phyloP scores from a whole-genome alignment of 2,888 invertebrate genomes.

The Phorcus lineatus region DNA sequence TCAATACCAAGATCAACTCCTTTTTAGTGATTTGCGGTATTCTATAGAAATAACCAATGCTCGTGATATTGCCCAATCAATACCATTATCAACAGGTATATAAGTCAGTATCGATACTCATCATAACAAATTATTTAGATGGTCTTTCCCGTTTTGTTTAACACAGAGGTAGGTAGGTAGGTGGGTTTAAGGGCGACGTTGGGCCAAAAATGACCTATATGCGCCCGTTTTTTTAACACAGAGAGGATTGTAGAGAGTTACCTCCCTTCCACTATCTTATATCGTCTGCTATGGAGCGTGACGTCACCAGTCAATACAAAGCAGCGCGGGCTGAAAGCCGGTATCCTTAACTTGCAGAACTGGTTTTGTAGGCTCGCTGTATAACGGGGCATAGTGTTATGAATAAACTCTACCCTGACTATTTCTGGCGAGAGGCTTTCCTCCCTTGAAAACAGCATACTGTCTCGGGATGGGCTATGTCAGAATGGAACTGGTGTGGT shows the following conservation, averaged over 20 bases:
- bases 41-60: too few species aligned
- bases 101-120: too few species aligned
- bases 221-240: not conserved
- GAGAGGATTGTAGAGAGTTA: not conserved
- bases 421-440: conserved; percentile 21
- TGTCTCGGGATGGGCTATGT: conserved; percentile 14
- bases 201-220: too few species aligned
- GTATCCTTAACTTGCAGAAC: conserved; percentile 14
- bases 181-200: too few species aligned
- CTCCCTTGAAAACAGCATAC: conserved; percentile 5
- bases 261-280: not conserved
- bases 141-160: too few species aligned
- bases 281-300: conserved; percentile 12
- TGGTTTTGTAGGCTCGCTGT: conserved; percentile 14
- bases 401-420: conserved; percentile 5
- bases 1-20: too few species aligned
- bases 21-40: too few species aligned
- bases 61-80: too few species aligned
- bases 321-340: not conserved
- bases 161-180: too few species aligned
- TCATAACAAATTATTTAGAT: too few species aligned
- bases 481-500: not conserved
- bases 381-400: not conserved
- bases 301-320: not conserved
- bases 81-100: too few species aligned